Evolutionary conservation across 2,797 vertebrate genomes (phyloP).

Genomic region (Coracias cyanogaster): DNA sequence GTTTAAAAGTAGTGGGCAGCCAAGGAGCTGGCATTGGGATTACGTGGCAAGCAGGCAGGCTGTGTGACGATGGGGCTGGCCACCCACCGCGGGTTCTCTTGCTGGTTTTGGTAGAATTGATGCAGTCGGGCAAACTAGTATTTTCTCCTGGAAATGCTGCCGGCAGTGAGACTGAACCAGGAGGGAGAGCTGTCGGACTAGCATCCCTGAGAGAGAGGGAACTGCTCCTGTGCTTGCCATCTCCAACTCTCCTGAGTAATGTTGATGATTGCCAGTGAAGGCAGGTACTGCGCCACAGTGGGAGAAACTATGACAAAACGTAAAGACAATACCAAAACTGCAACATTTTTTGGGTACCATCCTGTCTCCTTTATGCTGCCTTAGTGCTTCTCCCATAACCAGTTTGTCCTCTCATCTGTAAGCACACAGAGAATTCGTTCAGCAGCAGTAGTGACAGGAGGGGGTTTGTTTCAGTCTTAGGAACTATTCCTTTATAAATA

Average conservation of each 20-base stretch:
- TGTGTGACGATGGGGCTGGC: rapidly evolving
- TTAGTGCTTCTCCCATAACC: not conserved
- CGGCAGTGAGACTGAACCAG: not conserved
- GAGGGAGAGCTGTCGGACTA: not conserved
- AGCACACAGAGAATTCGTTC: not conserved
- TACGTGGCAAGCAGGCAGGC: not conserved
- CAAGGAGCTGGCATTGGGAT: not conserved
- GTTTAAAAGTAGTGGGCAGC: not conserved
- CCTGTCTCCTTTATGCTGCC: not conserved
- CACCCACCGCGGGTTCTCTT: rapidly evolving
- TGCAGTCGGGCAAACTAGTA: rapidly evolving
- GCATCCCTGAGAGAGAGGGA: not conserved
- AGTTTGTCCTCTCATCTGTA: not conserved
- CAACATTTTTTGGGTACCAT: not conserved
- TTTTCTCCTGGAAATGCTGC: conserved; percentile 34
- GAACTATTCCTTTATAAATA: not conserved
- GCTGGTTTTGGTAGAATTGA: not conserved
- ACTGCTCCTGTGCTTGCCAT: not conserved
- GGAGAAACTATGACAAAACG: not conserved
- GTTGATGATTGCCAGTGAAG: not conserved
- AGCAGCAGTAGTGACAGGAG: not conserved
- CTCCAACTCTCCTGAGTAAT: not conserved
- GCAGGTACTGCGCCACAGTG: not conserved
- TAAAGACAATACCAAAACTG: not conserved
- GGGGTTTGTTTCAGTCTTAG: not conserved